Conservation (phyloP, 2,113 vertebrate genomes). For the Channa argus region DNA sequence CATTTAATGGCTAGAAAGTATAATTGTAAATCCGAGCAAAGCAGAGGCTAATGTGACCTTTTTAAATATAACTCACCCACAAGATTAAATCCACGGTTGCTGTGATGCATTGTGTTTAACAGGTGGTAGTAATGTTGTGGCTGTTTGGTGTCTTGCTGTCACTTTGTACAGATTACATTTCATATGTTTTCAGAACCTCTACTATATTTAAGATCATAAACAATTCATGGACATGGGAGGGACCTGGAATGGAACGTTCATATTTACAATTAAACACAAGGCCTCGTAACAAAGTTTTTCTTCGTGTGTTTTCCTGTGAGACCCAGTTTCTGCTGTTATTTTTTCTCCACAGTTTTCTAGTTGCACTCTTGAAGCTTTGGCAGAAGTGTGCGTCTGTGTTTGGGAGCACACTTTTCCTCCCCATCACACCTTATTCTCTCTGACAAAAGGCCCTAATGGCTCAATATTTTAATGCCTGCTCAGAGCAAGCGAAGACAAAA, state of each 20-base stretch:
- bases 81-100: no score
- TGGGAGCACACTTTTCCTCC: conserved; percentile 26
- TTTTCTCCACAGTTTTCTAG: not conserved
- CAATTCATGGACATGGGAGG: no score
- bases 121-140: no score
- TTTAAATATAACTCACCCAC: not conserved
- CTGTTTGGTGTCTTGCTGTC: not conserved
- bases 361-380: not conserved
- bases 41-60: not conserved
- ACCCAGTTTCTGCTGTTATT: not conserved
- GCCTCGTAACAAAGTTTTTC: not conserved
- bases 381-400: not conserved
- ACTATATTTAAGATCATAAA: no score
- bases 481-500: conserved; percentile 3
- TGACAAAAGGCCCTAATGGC: conserved; percentile 66
- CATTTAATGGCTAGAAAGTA: not conserved
- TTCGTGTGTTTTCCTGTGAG: not conserved
- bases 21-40: not conserved
- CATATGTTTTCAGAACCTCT: not conserved
- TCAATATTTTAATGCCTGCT: conserved; percentile 23
- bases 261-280: not conserved
- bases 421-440: conserved; percentile 68
- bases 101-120: no score
- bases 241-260: not conserved
- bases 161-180: not conserved